Percentiles rank a stretch among this genome's conserved stretches.
Conservation (phyloP, 1,140 invertebrate species). For the Callitettix versicolor region DNA sequence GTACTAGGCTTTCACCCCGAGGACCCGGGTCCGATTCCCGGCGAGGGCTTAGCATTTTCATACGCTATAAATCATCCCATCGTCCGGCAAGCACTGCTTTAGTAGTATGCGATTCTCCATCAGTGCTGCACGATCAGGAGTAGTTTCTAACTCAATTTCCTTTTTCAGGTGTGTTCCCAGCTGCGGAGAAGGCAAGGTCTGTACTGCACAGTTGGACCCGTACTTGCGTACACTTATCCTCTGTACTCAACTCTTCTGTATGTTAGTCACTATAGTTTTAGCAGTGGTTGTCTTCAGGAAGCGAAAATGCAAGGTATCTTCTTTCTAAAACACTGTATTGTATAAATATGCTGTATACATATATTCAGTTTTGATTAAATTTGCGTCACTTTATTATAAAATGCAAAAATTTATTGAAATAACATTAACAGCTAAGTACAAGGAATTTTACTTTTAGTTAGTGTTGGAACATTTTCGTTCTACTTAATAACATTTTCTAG, state of each 20-base stretch:
- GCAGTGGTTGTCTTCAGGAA: slow-evolving; percentile 23
- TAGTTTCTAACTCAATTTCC: background rate
- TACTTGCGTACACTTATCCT: slow-evolving; percentile 20
- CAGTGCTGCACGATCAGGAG: too few species aligned
- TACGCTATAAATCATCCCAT: too few species aligned
- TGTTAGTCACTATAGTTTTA: slow-evolving; percentile 17
- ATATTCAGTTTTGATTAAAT: background rate
- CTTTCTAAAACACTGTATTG: background rate
- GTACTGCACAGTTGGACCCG: slow-evolving; percentile 19
- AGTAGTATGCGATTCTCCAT: too few species aligned
- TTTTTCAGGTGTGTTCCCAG: slow-evolving; percentile 22
- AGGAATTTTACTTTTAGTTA: too few species aligned
- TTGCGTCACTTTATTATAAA: background rate
- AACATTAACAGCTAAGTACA: background rate
- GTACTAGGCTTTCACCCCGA: too few species aligned
- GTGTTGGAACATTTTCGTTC: too few species aligned
- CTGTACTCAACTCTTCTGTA: slow-evolving; percentile 18
- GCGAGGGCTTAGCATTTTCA: too few species aligned
- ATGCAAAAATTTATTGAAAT: background rate
- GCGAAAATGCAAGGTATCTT: slow-evolving; percentile 26
- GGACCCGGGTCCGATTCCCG: too few species aligned
- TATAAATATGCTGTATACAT: background rate
- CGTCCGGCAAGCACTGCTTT: too few species aligned
- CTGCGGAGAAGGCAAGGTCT: slow-evolving; percentile 21
- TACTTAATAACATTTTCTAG: too few species aligned